Evolutionary conservation across 2,113 vertebrate species (phyloP), one percentile per base, ranked within the genome.

Genomic region (Syngnathus floridae): DNA sequence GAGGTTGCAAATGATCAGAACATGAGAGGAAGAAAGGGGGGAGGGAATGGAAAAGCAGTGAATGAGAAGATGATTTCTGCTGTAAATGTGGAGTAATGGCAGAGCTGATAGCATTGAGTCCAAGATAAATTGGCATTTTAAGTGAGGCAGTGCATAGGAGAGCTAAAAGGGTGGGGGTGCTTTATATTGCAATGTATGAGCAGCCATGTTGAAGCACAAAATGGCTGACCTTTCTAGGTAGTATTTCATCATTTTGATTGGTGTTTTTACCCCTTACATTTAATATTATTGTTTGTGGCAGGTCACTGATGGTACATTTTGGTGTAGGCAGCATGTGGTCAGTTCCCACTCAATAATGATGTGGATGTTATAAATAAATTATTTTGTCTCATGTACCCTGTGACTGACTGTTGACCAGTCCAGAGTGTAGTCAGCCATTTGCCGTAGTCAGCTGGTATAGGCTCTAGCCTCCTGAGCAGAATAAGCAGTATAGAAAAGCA

Each of bases 61-160:
- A 62, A 71, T 64, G 51, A 38, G 67, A 79, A 75, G 74, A 84
- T 74, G 73, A 80, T 86, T 86, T 82, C 72, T 85, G 78, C 77
- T 64, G 79, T 83, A 82, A 86, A 84, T 84, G 74, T 75, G 76
- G 78, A 88, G 81, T 87, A 88, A 87, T 90, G 87, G 82, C 77
- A 70, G 80, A 78, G 84, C 84, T 89, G 85, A 88, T 89, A 86
- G 82, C 84, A 84, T 79, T 84, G 84, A 86, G 79, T 74, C 52
- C 61, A 73, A 73, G 82, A 83, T 88, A 87, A 87, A 87, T 86
- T 89, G 89, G 86, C 86, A 87, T 87, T 89, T 87, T 87, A 89
- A 88, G 80, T 82, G 80, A 83, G 76, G 80, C 78, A 69, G 71
- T 70, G 86, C 74, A 75, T 79, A 84, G 64, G 64, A 80, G 81